Evolutionary conservation across 2,797 vertebrate genomes (phyloP).

Genomic region (Pseudochirops cupreus): DNA sequence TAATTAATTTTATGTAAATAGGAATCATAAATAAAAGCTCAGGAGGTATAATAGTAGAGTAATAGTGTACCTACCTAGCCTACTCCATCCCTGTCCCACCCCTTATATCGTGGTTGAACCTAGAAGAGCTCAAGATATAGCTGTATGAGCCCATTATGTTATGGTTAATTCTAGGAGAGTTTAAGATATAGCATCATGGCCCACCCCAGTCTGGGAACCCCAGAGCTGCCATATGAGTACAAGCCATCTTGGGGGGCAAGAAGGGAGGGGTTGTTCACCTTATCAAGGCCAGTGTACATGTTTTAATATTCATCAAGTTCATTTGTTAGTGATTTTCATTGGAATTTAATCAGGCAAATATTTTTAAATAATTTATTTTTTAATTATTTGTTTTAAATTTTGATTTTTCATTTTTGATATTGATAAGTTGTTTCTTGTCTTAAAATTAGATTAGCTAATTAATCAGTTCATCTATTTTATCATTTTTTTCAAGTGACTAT

Average conservation of each 20-base stretch:
- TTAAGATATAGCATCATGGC: neutral
- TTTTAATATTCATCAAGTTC: neutral
- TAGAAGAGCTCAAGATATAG: neutral
- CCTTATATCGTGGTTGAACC: neutral
- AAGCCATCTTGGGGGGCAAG: neutral
- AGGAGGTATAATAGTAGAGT: neutral
- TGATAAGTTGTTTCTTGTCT: neutral
- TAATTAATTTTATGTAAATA: neutral
- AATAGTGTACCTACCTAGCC: too few species aligned
- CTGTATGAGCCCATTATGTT: neutral
- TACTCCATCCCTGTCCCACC: too few species aligned
- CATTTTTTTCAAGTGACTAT: neutral
- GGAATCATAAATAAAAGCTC: neutral
- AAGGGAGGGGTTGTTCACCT: neutral
- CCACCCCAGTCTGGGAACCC: neutral
- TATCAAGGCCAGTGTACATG: neutral
- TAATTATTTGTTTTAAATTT: neutral
- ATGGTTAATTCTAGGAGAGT: neutral
- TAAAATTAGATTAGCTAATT: neutral
- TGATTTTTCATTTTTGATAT: neutral
- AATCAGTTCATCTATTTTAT: neutral
- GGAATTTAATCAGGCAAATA: neutral
- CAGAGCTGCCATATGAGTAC: neutral
- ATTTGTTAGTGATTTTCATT: neutral
- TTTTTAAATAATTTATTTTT: neutral